Conservation (phyloP, 1,140 invertebrate species). For the Doryteuthis pealeii region DNA sequence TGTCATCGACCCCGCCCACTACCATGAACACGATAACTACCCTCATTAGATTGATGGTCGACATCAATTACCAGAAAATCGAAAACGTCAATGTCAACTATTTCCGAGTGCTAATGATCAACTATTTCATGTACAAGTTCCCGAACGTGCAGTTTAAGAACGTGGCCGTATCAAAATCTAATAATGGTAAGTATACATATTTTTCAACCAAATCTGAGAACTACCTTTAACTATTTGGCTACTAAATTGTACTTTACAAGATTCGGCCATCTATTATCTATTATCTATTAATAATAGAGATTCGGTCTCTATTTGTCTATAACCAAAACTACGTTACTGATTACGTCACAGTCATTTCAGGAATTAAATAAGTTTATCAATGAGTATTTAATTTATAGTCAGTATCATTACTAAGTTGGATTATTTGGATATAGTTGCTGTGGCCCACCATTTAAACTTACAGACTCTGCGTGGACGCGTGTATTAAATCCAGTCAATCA, state of each 20-base stretch:
- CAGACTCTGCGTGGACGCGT: no score
- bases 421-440: not conserved
- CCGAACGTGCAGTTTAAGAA: not conserved
- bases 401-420: not conserved
- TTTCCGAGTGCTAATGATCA: constrained; percentile 1
- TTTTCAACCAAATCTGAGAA: not conserved
- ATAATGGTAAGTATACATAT: not conserved
- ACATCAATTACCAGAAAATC: constrained; percentile 27
- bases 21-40: constrained; percentile 19
- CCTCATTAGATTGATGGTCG: constrained; percentile 29
- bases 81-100: constrained; percentile 11
- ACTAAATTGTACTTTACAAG: not conserved
- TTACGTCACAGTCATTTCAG: no score
- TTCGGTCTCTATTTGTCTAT: no score
- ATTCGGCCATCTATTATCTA: not conserved
- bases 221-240: not conserved
- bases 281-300: no score
- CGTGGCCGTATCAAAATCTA: not conserved
- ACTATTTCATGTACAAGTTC: constrained; percentile 2
- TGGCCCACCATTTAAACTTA: not conserved
- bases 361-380: no score
- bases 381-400: no score
- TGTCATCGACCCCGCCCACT: constrained; percentile 8
- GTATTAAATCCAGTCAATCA: no score
- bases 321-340: no score